Evolutionary conservation across 2,888 invertebrate species (phyloP), one percentile per base, ranked within the genome.

Genomic region (Syrphus vitripennis): DNA sequence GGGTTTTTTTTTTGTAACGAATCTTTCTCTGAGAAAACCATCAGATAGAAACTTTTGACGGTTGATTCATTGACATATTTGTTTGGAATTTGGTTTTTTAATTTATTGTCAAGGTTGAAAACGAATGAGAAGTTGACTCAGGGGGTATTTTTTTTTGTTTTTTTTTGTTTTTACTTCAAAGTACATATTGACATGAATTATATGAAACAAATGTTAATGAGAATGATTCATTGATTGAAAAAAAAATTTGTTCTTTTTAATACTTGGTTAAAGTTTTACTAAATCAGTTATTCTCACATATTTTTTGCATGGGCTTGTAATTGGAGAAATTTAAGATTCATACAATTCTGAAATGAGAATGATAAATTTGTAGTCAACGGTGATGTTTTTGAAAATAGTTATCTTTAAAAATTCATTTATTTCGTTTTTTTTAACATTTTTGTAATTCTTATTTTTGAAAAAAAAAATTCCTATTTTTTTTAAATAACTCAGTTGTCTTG

Each of bases 21-120:
- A 55, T 37, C 59, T n/a, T n/a, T 48, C 48, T 21, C 57, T 34
- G 57, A 57, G 57, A 57, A 34, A 57, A 57, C 31, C 34, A 57
- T 57, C 59, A 59, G 34, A 79, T 74, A 65, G 4, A 70, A 63
- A 24, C 12, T 19, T n/a, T n/a, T 16, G 34, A 70, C 26, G 42
- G 81, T 69, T 81, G 81, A 81, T 84, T 84, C 84, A 84, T 84
- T 84, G 84, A 81, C 81, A 71, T 74, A 81, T 81, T 84, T 81
- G 71, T 69, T 69, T 21, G 84, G 59, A 81, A 76, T 84, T 81
- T 55, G 37, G 67, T 84, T 80, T 63, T 63, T 72, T 40, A 83
- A 84, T 72, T 81, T 76, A 76, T 76, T 72, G 31, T 57, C 80
- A 76, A 76, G 82, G 77, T 67, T 50, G 59, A 67, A 21, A 34